A percentile compares a stretch with the other conserved stretches of the same genome.
These are phyloP conservation scores for Drosophila siamana DNA, from an alignment of 2,888 invertebrate genomes.

Conservation along the genomic window DNA sequence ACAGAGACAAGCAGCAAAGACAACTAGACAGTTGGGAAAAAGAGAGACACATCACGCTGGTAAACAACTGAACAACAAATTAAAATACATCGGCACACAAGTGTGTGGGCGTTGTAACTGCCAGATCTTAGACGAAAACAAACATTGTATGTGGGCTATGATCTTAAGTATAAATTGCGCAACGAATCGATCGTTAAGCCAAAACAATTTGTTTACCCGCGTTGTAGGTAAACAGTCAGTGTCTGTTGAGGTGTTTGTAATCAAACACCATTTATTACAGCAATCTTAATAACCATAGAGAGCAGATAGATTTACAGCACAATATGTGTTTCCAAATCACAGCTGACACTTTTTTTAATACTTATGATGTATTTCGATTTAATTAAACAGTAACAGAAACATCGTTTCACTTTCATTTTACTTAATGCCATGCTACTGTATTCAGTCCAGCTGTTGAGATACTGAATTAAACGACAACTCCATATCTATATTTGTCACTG, in stretches of 20 bases:
- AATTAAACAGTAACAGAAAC: too few species aligned
- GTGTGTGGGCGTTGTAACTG: conserved; percentile 44
- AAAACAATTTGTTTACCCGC: conserved; percentile 23
- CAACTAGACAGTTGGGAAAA: background rate
- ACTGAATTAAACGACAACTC: background rate
- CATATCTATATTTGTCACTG: background rate
- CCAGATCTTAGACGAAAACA: conserved; percentile 21
- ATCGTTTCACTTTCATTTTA: too few species aligned
- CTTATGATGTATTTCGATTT: too few species aligned
- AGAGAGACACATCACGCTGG: background rate
- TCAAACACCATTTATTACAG: conserved; percentile 4
- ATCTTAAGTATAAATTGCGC: conserved; percentile 45
- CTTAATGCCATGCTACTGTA: too few species aligned
- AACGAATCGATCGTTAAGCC: conserved; percentile 38
- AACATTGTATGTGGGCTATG: conserved; percentile 34
- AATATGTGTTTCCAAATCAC: background rate
- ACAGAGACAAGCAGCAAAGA: background rate
- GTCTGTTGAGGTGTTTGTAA: background rate
- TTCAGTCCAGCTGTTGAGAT: too few species aligned
- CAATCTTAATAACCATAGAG: background rate
- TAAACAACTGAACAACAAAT: conserved; percentile 19
- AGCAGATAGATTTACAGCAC: too few species aligned
- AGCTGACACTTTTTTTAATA: background rate
- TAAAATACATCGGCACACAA: conserved; percentile 15
- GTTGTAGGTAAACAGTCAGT: too few species aligned